phyloP scores from a whole-genome alignment of 2,888 invertebrate genomes.

The Trissolcus brochymenae region DNA sequence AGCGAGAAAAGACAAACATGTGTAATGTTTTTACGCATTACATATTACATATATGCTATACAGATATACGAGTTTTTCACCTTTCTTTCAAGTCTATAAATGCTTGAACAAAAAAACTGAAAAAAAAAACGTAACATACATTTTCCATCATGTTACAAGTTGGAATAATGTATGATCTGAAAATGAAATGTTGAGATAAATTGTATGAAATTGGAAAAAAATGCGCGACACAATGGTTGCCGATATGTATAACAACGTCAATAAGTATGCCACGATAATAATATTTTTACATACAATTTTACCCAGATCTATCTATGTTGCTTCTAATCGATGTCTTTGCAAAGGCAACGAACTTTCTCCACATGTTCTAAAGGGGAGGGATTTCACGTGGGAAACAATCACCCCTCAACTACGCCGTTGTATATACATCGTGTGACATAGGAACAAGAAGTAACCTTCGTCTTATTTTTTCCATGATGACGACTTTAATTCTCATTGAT shows the following conservation, averaged over 20 bases:
- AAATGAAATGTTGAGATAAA: constrained; percentile 25
- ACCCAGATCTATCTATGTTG: constrained; percentile 52
- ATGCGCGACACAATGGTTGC: constrained; percentile 34
- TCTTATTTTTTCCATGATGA: constrained; percentile 39
- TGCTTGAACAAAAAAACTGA: not conserved
- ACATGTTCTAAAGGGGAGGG: constrained; percentile 42
- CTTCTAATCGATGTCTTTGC: constrained; percentile 58
- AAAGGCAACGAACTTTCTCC: constrained; percentile 58
- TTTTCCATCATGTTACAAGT: too few relatives aligned
- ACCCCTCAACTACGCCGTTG: constrained; percentile 54
- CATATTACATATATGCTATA: too few relatives aligned
- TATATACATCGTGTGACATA: constrained; percentile 38
- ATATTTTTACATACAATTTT: constrained; percentile 53
- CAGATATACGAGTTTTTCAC: too few relatives aligned
- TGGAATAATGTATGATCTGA: too few relatives aligned
- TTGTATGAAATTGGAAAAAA: constrained; percentile 19
- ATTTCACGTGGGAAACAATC: constrained; percentile 57
- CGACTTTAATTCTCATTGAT: constrained; percentile 42
- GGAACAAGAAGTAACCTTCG: constrained; percentile 46
- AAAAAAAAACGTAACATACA: not conserved
- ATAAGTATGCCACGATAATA: constrained; percentile 45
- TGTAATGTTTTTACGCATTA: too few relatives aligned
- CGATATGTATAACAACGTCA: constrained; percentile 28
- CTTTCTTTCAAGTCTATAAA: too few relatives aligned
- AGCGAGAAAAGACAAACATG: too few relatives aligned